These are phyloP conservation scores for Pseudomugil gertrudae DNA, from an alignment of 2,797 vertebrate genomes.

Conservation along the genomic window DNA sequence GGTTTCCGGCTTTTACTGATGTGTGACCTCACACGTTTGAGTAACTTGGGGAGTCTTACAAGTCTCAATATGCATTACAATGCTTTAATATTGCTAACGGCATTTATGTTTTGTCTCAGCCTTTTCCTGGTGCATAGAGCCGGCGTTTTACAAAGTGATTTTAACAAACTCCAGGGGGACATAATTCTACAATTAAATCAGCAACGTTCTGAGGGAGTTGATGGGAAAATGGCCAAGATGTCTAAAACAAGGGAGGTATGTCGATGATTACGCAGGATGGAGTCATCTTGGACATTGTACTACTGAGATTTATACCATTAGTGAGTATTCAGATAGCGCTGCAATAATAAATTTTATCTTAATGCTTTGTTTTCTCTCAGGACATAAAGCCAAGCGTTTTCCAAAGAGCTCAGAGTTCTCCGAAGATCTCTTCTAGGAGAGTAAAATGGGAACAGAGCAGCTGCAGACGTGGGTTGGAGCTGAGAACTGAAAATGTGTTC, in stretches of 20 bases:
- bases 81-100: constrained; percentile 60
- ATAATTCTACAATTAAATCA: constrained; percentile 73
- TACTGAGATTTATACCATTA: constrained; percentile 72
- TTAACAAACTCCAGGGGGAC: constrained; percentile 69
- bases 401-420: constrained; percentile 61
- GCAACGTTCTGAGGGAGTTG: constrained; percentile 66
- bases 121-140: constrained; percentile 71
- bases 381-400: constrained; percentile 65
- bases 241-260: constrained; percentile 77
- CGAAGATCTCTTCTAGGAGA: constrained; percentile 61
- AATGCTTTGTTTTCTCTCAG: constrained; percentile 74
- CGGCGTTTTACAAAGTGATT: constrained; percentile 70
- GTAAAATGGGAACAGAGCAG: constrained; percentile 66
- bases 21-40: constrained; percentile 58
- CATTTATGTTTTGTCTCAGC: constrained; percentile 69
- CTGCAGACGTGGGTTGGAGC: constrained; percentile 63
- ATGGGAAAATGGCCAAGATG: constrained; percentile 69
- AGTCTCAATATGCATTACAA: constrained; percentile 54
- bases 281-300: constrained; percentile 74
- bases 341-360: constrained; percentile 66
- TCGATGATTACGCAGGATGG: constrained; percentile 72
- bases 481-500: constrained; percentile 50
- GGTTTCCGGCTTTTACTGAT: constrained; percentile 65
- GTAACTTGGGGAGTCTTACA: constrained; percentile 53
- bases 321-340: constrained; percentile 58